Evolutionary conservation across 2,888 invertebrate genomes (phyloP).

Genomic region (Stegana nigrithorax): DNA sequence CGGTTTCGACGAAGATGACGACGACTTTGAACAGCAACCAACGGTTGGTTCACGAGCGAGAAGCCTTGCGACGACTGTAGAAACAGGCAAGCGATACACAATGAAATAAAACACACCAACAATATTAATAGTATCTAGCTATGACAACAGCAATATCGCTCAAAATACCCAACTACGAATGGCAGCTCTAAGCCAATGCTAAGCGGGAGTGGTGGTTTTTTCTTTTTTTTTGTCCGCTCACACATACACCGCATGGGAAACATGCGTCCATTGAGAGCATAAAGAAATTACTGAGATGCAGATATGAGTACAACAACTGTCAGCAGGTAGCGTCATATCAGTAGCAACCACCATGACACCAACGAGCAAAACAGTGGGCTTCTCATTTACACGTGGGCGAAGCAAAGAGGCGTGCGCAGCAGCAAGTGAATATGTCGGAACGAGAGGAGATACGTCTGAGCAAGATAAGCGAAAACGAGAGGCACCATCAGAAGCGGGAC

Average conservation of each 20-base stretch:
- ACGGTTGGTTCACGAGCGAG: conserved; percentile 51
- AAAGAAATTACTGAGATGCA: conserved; percentile 16
- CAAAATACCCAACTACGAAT: conserved; percentile 27
- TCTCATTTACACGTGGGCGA: conserved; percentile 22
- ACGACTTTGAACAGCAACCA: conserved; percentile 46
- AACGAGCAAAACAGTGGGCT: background rate
- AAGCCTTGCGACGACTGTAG: background rate
- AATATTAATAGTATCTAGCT: conserved; percentile 27
- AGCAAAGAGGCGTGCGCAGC: conserved; percentile 28
- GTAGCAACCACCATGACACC: conserved; percentile 33
- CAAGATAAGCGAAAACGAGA: conserved; percentile 1
- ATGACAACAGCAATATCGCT: conserved; percentile 41
- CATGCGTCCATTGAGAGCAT: conserved; percentile 46
- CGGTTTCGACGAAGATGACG: conserved; percentile 38
- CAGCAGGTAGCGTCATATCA: conserved; percentile 44
- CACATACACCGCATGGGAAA: conserved; percentile 37
- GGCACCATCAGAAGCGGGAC: conserved; percentile 10
- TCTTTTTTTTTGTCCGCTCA: conserved; percentile 2
- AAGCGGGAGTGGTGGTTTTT: conserved; percentile 51
- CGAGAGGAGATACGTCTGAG: too few relatives aligned
- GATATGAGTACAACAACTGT: conserved; percentile 36
- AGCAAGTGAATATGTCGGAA: background rate
- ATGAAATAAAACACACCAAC: background rate
- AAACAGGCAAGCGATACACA: background rate
- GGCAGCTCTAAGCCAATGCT: conserved; percentile 40